These are phyloP conservation scores for Nephotettix cincticeps DNA, from an alignment of 1,140 invertebrate species.

Conservation along the genomic window DNA sequence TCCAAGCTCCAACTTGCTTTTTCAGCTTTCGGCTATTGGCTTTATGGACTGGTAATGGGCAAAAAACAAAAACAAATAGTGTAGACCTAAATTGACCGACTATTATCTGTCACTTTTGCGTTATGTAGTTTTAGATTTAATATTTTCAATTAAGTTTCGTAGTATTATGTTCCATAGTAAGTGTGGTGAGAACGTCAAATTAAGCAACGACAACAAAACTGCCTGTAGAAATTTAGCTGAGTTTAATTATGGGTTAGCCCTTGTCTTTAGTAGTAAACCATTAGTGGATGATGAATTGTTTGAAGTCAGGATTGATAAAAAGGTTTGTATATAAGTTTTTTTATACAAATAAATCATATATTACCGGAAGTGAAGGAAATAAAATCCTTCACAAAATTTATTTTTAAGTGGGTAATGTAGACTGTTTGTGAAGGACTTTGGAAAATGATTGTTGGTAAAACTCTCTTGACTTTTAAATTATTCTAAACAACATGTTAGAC, in stretches of 20 bases:
- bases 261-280: slow-evolving; percentile 82
- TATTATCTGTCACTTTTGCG: too few relatives aligned
- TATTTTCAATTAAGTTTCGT: too few relatives aligned
- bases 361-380: too few relatives aligned
- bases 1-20: too few relatives aligned
- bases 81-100: too few relatives aligned
- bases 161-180: slow-evolving; percentile 67
- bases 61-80: too few relatives aligned
- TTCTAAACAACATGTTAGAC: background rate
- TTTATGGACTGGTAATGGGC: too few relatives aligned
- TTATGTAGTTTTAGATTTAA: too few relatives aligned
- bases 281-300: slow-evolving; percentile 82
- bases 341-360: too few relatives aligned
- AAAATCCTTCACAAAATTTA: background rate
- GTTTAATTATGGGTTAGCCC: slow-evolving; percentile 83
- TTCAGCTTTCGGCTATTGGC: too few relatives aligned
- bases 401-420: background rate
- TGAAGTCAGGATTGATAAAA: slow-evolving; percentile 85
- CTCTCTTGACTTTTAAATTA: background rate
- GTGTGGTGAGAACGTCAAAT: slow-evolving; percentile 75
- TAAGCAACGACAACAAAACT: slow-evolving; percentile 78
- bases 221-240: slow-evolving; percentile 74
- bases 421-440: background rate
- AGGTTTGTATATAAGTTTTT: slow-evolving; percentile 65
- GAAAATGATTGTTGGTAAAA: background rate